These are phyloP conservation scores for Campoletis raptor DNA, from an alignment of 2,888 invertebrate genomes.

Conservation along the genomic window DNA sequence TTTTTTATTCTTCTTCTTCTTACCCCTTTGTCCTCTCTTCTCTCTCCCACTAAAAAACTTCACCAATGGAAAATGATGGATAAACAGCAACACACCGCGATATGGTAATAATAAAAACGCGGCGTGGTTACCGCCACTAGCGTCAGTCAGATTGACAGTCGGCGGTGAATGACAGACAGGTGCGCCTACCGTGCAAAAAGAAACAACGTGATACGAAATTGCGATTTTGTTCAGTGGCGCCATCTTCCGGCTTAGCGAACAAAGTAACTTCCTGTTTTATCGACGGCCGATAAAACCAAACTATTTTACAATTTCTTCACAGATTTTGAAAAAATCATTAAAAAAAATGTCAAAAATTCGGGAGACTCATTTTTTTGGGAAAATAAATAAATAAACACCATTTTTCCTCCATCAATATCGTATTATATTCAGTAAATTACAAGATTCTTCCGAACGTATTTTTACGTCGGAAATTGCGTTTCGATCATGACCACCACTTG, in stretches of 20 bases:
- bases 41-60: neutral
- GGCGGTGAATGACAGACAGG: conserved; percentile 78
- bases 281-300: neutral
- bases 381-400: neutral
- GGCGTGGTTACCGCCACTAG: conserved; percentile 72
- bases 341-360: too few species aligned
- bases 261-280: neutral
- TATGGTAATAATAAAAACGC: conserved; percentile 68
- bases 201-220: conserved; percentile 14
- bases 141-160: conserved; percentile 80
- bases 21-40: conserved; percentile 2
- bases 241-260: conserved; percentile 42
- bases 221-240: conserved; percentile 40
- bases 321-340: too few species aligned
- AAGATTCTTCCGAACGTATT: neutral
- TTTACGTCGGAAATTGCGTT: neutral
- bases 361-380: neutral
- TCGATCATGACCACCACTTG: neutral
- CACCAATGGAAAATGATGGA: conserved; percentile 32
- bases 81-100: conserved; percentile 72
- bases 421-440: neutral
- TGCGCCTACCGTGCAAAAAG: conserved; percentile 71
- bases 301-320: neutral
- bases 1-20: neutral
- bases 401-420: neutral